These are phyloP conservation scores for Idris sp. DNA, from an alignment of 1,140 invertebrate species.

Conservation along the genomic window DNA sequence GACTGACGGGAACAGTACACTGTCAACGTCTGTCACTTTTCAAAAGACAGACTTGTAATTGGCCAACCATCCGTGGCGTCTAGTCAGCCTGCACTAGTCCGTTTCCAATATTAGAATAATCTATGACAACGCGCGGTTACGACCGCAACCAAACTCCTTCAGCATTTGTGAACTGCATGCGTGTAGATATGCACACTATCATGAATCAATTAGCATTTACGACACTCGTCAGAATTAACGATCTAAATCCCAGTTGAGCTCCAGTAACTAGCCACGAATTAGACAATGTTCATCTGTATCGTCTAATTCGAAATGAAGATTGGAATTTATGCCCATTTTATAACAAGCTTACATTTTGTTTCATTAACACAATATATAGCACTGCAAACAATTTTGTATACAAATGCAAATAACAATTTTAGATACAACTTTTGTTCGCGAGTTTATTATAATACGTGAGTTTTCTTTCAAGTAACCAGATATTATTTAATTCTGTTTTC, in stretches of 20 bases:
- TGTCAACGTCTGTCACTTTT: constrained; percentile 48
- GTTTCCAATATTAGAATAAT: constrained; percentile 60
- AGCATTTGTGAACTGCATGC: constrained; percentile 18
- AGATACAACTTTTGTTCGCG: too few relatives aligned
- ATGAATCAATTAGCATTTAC: constrained; percentile 45
- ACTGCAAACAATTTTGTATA: too few relatives aligned
- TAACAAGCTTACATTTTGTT: too few relatives aligned
- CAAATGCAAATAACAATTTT: too few relatives aligned
- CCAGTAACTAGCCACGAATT: constrained; percentile 4
- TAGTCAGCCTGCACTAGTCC: constrained; percentile 32
- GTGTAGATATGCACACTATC: constrained; percentile 28
- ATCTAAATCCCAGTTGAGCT: constrained; percentile 11
- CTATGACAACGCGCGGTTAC: constrained; percentile 42
- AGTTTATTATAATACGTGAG: too few relatives aligned
- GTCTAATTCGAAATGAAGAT: neutral
- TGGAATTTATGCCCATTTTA: neutral
- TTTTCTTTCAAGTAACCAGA: too few relatives aligned
- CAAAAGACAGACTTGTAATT: constrained; percentile 58
- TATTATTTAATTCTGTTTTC: too few relatives aligned
- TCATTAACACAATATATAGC: too few relatives aligned
- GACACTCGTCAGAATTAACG: constrained; percentile 36
- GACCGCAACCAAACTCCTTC: constrained; percentile 21
- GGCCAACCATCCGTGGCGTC: constrained; percentile 54
- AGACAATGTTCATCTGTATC: neutral
- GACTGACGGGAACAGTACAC: constrained; percentile 22